phyloP scores from a whole-genome alignment of 2,113 vertebrate species.

The Podiceps cristatus region DNA sequence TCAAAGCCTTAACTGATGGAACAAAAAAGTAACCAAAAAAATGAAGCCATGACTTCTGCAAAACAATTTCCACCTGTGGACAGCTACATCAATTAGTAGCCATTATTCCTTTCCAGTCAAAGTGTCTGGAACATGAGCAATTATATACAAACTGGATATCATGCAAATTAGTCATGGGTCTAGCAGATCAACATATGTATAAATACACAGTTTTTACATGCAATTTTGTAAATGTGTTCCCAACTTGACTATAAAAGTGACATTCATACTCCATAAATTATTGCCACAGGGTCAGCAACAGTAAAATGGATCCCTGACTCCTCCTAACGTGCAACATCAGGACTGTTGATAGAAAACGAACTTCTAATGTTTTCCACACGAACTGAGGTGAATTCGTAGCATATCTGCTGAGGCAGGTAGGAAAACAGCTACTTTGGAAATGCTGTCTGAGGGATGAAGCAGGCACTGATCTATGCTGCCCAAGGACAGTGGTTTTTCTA shows the following conservation, averaged over 20 bases:
- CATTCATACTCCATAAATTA: neutral
- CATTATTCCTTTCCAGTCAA: neutral
- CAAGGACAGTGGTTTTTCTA: neutral
- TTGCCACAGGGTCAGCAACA: neutral
- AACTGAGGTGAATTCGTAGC: neutral
- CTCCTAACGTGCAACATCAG: neutral
- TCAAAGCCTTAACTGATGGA: neutral
- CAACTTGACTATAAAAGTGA: neutral
- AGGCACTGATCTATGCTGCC: neutral
- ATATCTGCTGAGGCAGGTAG: neutral
- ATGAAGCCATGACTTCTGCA: neutral
- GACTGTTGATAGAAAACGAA: neutral
- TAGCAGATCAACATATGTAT: neutral
- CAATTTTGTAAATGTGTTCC: neutral
- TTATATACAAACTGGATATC: neutral
- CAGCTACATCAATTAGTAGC: neutral
- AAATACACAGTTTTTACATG: neutral
- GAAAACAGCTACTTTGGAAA: neutral
- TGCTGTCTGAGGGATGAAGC: neutral
- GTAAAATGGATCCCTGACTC: neutral
- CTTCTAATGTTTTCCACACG: neutral
- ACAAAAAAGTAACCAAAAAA: neutral
- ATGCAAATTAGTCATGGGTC: neutral
- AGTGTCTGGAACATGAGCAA: neutral
- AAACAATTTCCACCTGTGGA: neutral